phyloP scores from a whole-genome alignment of 64 coral and sea anemone genomes.

The Actinia tenebrosa region DNA sequence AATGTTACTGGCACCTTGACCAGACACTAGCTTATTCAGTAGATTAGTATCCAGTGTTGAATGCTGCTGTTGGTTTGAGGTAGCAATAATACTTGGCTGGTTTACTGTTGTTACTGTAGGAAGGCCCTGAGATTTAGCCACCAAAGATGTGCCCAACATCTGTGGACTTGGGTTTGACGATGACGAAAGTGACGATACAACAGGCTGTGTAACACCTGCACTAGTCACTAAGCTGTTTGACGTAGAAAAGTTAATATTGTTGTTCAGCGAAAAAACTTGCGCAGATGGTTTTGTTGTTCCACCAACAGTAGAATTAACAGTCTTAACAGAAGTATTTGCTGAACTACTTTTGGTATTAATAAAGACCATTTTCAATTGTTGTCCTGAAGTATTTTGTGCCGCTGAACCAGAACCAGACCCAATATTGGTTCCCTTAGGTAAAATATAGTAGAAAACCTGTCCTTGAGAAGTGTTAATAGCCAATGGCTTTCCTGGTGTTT shows the following conservation, averaged over 20 bases:
- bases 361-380: slow-evolving; percentile 52
- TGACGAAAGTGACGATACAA: background rate
- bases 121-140: background rate
- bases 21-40: background rate
- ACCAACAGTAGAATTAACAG: slow-evolving; percentile 7
- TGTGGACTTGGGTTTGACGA: background rate
- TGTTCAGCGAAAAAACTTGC: background rate
- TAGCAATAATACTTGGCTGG: background rate
- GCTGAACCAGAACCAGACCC: background rate
- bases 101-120: too few species aligned
- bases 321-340: background rate
- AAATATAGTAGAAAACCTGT: slow-evolving; percentile 3
- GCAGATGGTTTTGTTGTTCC: background rate
- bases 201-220: background rate
- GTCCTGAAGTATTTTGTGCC: slow-evolving; percentile 5
- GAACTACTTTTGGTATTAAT: slow-evolving; percentile 31
- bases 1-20: background rate
- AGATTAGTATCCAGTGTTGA: background rate
- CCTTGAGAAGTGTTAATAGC: slow-evolving; percentile 5
- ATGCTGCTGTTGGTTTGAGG: background rate
- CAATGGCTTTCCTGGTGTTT: background rate
- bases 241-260: background rate
- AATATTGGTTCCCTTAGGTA: background rate
- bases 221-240: background rate
- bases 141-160: background rate